These are phyloP conservation scores for Cyphomyrus plagiostoma DNA, from an alignment of 2,113 vertebrate species.

Conservation along the genomic window DNA sequence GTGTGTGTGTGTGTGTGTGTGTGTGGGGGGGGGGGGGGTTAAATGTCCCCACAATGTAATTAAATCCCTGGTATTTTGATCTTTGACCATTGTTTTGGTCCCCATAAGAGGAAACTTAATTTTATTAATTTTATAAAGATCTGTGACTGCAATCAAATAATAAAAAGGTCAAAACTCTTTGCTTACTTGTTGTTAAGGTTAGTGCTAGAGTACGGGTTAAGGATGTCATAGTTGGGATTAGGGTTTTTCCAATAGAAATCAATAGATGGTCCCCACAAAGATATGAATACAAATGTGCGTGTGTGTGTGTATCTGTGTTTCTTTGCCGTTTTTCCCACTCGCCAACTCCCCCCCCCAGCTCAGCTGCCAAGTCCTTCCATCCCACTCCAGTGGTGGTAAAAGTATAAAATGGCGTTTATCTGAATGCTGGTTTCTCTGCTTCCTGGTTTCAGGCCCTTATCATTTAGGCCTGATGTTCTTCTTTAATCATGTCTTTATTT, in stretches of 20 bases:
- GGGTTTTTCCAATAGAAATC: background rate
- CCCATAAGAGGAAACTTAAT: background rate
- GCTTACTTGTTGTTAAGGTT: background rate
- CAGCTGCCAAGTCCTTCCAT: background rate
- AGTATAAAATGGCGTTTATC: background rate
- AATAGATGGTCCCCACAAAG: background rate
- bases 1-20: background rate
- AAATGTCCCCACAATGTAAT: background rate
- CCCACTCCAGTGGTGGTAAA: background rate
- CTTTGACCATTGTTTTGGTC: background rate
- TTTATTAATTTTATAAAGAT: background rate
- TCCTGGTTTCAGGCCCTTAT: background rate
- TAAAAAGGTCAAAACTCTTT: background rate
- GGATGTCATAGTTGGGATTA: background rate
- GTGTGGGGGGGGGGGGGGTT: background rate
- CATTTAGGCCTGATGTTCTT: background rate
- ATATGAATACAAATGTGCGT: background rate
- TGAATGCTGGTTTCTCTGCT: background rate
- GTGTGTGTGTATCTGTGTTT: background rate
- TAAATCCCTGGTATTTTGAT: background rate
- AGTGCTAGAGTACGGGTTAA: background rate
- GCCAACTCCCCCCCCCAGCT: background rate
- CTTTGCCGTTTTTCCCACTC: background rate
- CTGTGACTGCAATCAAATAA: background rate
- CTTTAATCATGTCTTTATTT: background rate